A percentile compares a stretch with the other conserved stretches of the same genome.
phyloP scores from a whole-genome alignment of 2,888 invertebrate species.

The Stenoptilia bipunctidactyla region DNA sequence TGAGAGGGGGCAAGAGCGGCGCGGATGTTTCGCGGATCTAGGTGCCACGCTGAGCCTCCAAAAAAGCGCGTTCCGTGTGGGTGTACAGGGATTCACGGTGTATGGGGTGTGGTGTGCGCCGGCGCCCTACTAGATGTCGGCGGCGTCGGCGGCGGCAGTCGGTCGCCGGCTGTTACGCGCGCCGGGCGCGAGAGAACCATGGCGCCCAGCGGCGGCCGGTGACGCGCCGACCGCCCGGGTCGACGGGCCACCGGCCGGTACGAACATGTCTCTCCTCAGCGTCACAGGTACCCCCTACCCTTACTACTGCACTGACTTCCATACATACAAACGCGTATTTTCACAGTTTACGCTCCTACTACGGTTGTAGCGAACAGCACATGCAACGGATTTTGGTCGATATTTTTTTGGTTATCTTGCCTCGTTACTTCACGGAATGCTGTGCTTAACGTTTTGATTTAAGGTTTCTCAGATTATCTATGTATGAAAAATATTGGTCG shows the following conservation, averaged over 20 bases:
- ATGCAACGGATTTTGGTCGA: background rate
- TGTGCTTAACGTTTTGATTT: no score
- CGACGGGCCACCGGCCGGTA: slow-evolving; percentile 59
- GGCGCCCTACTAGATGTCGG: no score
- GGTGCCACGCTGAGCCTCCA: no score
- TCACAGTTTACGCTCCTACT: no score
- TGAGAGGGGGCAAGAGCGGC: no score
- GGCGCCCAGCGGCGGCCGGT: slow-evolving; percentile 69
- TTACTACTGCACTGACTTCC: slow-evolving; percentile 19
- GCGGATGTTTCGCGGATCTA: no score
- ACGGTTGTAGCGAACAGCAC: no score
- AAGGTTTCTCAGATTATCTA: no score
- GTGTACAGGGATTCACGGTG: no score
- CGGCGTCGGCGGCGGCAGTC: slow-evolving; percentile 59
- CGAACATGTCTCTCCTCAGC: slow-evolving; percentile 70
- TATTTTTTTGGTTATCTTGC: background rate
- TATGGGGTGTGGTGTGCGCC: slow-evolving; percentile 9
- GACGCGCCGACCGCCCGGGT: slow-evolving; percentile 69
- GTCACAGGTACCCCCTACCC: slow-evolving; percentile 53
- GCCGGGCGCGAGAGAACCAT: slow-evolving; percentile 53
- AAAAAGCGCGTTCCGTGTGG: no score
- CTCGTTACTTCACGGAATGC: background rate
- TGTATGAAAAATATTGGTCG: no score
- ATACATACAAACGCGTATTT: slow-evolving; percentile 3
- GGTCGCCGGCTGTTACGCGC: slow-evolving; percentile 61